Evolutionary conservation across 2,888 invertebrate species (phyloP).

Genomic region (Plebejus argus): DNA sequence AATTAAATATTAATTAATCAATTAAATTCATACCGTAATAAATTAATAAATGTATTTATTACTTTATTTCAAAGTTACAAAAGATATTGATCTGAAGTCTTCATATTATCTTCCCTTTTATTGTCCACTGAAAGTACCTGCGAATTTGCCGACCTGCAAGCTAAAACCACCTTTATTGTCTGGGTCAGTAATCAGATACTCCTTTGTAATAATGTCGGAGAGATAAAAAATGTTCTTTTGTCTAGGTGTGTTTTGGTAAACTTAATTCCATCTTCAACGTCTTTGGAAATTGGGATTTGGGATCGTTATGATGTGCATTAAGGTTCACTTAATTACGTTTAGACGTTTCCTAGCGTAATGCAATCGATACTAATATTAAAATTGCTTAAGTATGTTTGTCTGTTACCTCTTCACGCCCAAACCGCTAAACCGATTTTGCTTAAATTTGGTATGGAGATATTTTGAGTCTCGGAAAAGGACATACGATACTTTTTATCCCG

Average conservation of each 20-base stretch:
- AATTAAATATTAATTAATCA: neutral
- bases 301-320: neutral
- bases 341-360: no score
- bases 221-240: conserved; percentile 52
- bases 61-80: conserved; percentile 34
- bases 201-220: conserved; percentile 28
- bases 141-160: conserved; percentile 18
- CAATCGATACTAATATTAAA: no score
- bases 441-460: no score
- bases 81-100: conserved; percentile 50
- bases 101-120: conserved; percentile 50
- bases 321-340: no score
- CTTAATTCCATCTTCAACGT: conserved; percentile 47
- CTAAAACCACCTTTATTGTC: conserved; percentile 35
- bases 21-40: no score
- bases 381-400: no score
- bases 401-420: no score
- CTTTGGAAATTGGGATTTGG: conserved; percentile 48
- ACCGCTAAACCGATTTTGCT: no score
- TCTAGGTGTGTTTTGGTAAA: conserved; percentile 60
- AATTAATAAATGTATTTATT: neutral
- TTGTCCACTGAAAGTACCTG: conserved; percentile 43
- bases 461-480: no score
- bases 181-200: neutral
- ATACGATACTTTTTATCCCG: no score